phyloP scores from a whole-genome alignment of 2,113 vertebrate species.

The Pluvianellus socialis region DNA sequence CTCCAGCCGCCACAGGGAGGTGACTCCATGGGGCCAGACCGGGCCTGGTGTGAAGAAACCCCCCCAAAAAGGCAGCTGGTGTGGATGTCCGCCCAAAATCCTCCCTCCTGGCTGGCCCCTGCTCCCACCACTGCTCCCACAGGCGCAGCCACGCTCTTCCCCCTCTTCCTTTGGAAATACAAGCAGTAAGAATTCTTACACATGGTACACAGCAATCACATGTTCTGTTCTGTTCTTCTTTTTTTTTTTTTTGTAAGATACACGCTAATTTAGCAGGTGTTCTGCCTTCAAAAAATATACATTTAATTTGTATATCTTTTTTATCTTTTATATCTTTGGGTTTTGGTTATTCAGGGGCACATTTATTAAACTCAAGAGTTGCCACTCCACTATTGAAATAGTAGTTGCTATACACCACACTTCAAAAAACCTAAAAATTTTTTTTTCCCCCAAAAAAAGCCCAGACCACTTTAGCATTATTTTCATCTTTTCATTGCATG shows the following conservation, averaged over 20 bases:
- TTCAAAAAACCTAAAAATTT: not conserved
- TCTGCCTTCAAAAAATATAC: not conserved
- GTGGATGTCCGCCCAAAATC: accelerated
- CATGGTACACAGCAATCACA: not conserved
- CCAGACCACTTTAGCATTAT: not conserved
- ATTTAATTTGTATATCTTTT: not conserved
- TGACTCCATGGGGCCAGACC: not conserved
- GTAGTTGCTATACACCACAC: not conserved
- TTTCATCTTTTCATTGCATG: not conserved
- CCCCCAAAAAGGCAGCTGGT: not conserved
- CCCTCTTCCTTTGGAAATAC: not conserved
- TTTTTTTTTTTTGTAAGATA: not conserved
- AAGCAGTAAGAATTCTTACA: not conserved
- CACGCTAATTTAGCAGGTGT: not conserved
- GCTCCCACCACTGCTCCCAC: not conserved
- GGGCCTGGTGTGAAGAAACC: no score
- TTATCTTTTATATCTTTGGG: not conserved
- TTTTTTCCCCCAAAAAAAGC: not conserved
- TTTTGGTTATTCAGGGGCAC: not conserved
- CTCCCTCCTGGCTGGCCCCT: not conserved
- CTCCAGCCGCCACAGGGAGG: accelerated
- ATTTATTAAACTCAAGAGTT: not conserved
- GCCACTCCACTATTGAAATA: not conserved
- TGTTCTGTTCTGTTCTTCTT: not conserved
- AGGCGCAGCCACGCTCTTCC: accelerated